Base-by-base conservation (phyloP, 2,888 invertebrate species). In the Gastrophysa polygoni region DNA sequence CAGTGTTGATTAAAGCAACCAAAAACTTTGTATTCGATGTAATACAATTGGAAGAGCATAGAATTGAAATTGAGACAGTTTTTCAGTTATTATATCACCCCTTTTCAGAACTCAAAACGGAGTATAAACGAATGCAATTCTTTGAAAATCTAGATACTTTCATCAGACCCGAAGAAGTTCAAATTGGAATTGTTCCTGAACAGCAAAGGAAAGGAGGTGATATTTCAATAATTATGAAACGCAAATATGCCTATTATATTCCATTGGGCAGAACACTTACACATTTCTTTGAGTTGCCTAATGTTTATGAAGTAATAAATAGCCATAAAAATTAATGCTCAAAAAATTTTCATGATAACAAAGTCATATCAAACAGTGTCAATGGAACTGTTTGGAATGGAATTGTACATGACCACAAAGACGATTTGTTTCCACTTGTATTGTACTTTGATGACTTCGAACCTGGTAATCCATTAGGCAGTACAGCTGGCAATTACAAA, bases 391-490 rank as follows among this genome's bases (percentile, higher is more conserved):
- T 49, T 29, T 49, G 49, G 49, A 49, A 49, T 49, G 49, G 17
- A 49, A 49, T 49, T 24, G 28, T n/a, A 49, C 49, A 49, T 50
- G 44, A 59, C 10, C 52, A 52, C 47, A 46, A 46, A 18, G 21
- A 20, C n/a, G 29, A 52, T 32, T 38, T 54, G 29, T 59, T 50
- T 52, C 47, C 52, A 18, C 24, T 51, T 5, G 20, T 59, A 52
- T 44, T 59, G 52, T 59, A 52, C 44, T 51, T 59, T 28, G 47
- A 59, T 34, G 59, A 59, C 21, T 59, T 49, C 49, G 52, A 52
- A 52, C 43, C 52, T 17, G 59, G 59, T 20, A 59, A 52, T 52
- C 16, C 59, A 24, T 52, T 52, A 43, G 59, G 52, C 16, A 43
- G 52, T 20, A 51, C 43, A 28, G 32, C 51, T 20, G 29, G 38